Base-by-base conservation (phyloP, 2,888 invertebrate species). In the Erannis defoliaria region DNA sequence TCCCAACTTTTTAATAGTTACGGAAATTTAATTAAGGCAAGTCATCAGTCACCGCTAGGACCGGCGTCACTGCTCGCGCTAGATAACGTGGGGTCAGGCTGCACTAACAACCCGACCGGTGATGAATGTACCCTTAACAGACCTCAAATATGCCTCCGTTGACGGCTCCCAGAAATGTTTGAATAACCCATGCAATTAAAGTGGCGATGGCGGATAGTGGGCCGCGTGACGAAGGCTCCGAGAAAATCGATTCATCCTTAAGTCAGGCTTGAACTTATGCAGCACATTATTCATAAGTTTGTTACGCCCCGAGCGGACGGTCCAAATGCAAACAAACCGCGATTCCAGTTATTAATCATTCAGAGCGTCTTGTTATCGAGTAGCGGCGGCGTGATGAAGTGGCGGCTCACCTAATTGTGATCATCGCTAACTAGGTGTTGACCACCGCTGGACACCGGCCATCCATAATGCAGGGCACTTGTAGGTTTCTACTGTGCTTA, bases 51-150 rank as follows among this genome's bases (percentile, higher is more conserved):
- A 93, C 88, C 70, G 76, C 56, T 77, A 79, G 84, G 82, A 75
- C 75, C 81, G 82, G 68, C 80, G 92, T 90, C 90, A 85, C 89
- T 92, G 92, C 74, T 81, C 73, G 71, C 79, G 79, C 80, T 82
- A 90, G 92, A 92, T 93, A 93, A 92, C 85, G 86, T 81, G 72
- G 90, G 92, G 92, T 92, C 92, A 90, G 82, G 78, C 74, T 89
- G 90, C 90, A 90, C 82, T 82, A 84, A 85, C 62, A 53, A 56
- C 87, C 83, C 82, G 76, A 71, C 77, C 70, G 64, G 64, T 90
- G 92, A 92, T 91, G 88, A 90, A 91, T 91, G 89, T 89, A 84
- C 87, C 82, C 84, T 80, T 78, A 84, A 78, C 86, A 85, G 84
- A 90, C 92, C 92, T 89, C 92, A 90, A 91, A 87, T 87, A 90